Evolutionary conservation across 2,113 vertebrate genomes (phyloP), one percentile per base, ranked within the genome.

Genomic region (Sceloporus tristichus): DNA sequence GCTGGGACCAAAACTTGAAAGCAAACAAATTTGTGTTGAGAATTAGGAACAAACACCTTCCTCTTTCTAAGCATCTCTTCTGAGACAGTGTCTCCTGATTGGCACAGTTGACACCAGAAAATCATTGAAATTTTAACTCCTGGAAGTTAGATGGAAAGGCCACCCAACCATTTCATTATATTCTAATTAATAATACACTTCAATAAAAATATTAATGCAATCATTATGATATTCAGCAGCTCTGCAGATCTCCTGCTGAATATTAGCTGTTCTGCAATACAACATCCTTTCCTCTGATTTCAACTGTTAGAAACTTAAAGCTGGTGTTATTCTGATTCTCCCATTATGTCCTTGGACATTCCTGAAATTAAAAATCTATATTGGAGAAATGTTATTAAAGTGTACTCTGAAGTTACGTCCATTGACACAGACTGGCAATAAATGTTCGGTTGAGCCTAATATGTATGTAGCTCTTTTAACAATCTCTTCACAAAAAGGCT

Each of bases 151-250:
- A 90, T 91, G 93, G 87, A 84, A 94, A 89, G 91, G 94, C 94
- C 96, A 95, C 75, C 77, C 84, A 94, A 89, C 92, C 94, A 85
- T 87, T 96, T 91, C 1, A 0, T 79, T 85, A 92, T 90, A 92
- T 83, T 66, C 77, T 93, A 66, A 88, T 94, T 96, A 96, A 96
- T 96, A 95, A 95, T 95, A 91, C 27, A 90, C 94, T 93, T 95
- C 93, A 89, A 94, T 94, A 94, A 95, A 94, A 95, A 86, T 82
- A 89, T 90, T 90, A 94, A 89, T 90, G 84, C 89, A 92, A 91
- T 77, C 65, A 38, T 87, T 40, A 79, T 78, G 88, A 92, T 94
- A 94, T 89, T 93, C 93, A 92, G 88, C 87, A 93, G 53, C 59
- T 40, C 87, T 91, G 93, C 91, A 84, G 90, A 81, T 89, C 88